These are phyloP conservation scores for Myripristis murdjan DNA, from an alignment of 2,797 vertebrate genomes.

Conservation along the genomic window DNA sequence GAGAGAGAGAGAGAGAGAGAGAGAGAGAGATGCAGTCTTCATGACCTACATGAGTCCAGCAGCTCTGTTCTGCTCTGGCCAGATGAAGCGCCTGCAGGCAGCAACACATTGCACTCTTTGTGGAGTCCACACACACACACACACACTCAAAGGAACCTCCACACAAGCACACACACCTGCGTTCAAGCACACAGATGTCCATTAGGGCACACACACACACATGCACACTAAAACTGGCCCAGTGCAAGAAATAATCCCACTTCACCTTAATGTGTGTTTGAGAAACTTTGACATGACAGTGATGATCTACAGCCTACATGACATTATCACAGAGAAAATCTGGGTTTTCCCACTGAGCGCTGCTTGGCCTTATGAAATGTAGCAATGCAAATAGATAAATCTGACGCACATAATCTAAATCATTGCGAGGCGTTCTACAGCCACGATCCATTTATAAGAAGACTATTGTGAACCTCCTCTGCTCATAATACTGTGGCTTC, in stretches of 20 bases:
- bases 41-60: conserved; percentile 88
- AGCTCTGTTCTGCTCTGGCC: conserved; percentile 82
- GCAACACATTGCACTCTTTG: conserved; percentile 72
- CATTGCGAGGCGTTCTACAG: too few relatives aligned
- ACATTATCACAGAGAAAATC: too few relatives aligned
- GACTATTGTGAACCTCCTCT: not conserved
- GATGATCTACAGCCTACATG: too few relatives aligned
- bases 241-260: too few relatives aligned
- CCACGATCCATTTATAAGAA: too few relatives aligned
- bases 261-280: too few relatives aligned
- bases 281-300: too few relatives aligned
- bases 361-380: too few relatives aligned
- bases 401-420: too few relatives aligned
- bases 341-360: too few relatives aligned
- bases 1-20: conserved; percentile 53
- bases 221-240: not conserved
- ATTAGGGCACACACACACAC: not conserved
- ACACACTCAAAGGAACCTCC: conserved; percentile 12
- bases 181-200: conserved; percentile 5
- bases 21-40: conserved; percentile 74
- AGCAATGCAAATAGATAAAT: too few relatives aligned
- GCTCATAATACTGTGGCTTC: not conserved
- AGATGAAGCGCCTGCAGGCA: conserved; percentile 77
- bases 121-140: conserved; percentile 32
- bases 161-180: not conserved